Evolutionary conservation across 2,888 invertebrate species (phyloP), one percentile per base, ranked within the genome.

Genomic region (Maniola hyperantus): DNA sequence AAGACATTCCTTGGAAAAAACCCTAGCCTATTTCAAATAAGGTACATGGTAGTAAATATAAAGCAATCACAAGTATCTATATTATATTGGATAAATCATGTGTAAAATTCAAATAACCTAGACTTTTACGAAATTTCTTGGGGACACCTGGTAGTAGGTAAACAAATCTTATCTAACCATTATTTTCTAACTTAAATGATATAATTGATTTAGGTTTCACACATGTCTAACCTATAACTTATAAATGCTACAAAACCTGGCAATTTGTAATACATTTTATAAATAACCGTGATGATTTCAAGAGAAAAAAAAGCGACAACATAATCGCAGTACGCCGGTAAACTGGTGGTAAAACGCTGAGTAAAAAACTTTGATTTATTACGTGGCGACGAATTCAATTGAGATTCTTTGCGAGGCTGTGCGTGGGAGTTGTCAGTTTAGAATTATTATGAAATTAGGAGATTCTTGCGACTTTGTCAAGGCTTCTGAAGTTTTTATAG

Each of bases 321-420:
- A 26, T 59, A 63, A 63, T 59, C 63, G 69, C 63, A 68, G 60
- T 69, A 62, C 68, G 69, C 67, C 64, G 50, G 58, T 60, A 64
- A 65, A 70, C 69, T 61, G 42, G 48, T 33, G 64, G 70, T 61
- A 59, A 59, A 63, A 13, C 59, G 62, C 36, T 34, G 13, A 46
- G 36, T 51, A 39, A 65, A 65, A 70, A 72, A 72, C 69, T 73
- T 73, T 74, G 72, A 77, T 76, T 73, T 72, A 73, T 72, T 70
- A 76, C 74, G 74, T 76, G 79, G 73, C 72, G 71, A 74, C 72
- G 72, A 77, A 75, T 79, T 78, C 73, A 83, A 82, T 81, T 83
- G 80, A 74, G 82, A 83, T 81, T 79, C 78, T 76, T 76, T 63
- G 73, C 73, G 71, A 64, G 69, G 67, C 69, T 67, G 69, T 63